phyloP scores from a whole-genome alignment of 2,888 invertebrate genomes.

The Megalurothrips usitatus region DNA sequence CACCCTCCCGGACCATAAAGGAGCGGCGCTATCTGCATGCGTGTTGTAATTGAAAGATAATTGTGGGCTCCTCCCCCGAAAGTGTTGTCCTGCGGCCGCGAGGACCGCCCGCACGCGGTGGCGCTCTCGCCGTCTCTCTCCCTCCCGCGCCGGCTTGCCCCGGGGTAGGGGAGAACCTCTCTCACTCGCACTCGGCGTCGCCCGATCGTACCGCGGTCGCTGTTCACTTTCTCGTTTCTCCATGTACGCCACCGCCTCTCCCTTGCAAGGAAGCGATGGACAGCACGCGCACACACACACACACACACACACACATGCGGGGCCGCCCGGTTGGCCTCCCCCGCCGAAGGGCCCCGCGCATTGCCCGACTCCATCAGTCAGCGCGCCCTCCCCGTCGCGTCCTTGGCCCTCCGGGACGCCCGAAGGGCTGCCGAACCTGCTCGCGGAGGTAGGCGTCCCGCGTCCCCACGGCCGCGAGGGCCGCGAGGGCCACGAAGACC shows the following conservation, averaged over 20 bases:
- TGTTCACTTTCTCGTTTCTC: neutral
- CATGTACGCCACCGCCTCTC: neutral
- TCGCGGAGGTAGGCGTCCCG: too few species aligned
- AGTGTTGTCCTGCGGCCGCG: neutral
- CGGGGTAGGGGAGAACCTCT: neutral
- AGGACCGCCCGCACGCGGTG: too few species aligned
- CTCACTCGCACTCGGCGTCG: neutral
- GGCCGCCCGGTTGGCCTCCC: neutral
- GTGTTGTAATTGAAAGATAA: constrained; percentile 11
- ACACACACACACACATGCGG: neutral
- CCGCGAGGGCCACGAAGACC: too few species aligned
- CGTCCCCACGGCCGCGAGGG: too few species aligned
- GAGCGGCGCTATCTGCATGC: neutral
- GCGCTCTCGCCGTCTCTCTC: too few species aligned
- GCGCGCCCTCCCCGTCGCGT: neutral
- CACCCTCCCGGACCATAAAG: neutral
- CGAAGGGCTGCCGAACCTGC: too few species aligned
- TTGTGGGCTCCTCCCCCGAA: neutral
- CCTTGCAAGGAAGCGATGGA: too few species aligned
- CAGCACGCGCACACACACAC: neutral
- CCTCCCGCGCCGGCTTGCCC: too few species aligned
- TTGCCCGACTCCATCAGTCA: neutral
- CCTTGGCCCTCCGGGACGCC: too few species aligned
- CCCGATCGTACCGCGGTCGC: neutral
- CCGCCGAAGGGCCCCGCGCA: neutral